phyloP scores from a whole-genome alignment of 2,888 invertebrate species.

The Oscheius onirici region DNA sequence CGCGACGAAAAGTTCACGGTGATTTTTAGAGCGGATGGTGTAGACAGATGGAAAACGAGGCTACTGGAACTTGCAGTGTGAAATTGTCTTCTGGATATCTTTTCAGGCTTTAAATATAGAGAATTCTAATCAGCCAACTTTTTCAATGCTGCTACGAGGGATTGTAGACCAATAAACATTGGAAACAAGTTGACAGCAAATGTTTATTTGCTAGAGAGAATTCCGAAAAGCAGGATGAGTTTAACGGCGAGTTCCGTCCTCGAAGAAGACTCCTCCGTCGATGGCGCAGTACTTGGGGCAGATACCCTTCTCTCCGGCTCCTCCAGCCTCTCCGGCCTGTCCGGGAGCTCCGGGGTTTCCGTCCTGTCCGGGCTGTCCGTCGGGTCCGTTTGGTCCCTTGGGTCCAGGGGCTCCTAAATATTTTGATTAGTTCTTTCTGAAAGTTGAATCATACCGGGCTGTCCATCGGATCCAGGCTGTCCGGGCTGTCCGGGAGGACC shows the following conservation, averaged over 20 bases:
- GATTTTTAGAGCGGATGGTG: slow-evolving; percentile 2
- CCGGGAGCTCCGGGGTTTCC: slow-evolving; percentile 35
- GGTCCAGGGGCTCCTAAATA: slow-evolving; percentile 56
- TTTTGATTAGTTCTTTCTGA: neutral
- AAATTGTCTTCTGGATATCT: neutral
- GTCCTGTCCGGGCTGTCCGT: slow-evolving; percentile 61
- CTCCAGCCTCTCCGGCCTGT: slow-evolving; percentile 29
- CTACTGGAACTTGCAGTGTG: neutral
- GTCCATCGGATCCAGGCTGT: slow-evolving; percentile 57
- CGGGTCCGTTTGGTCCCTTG: slow-evolving; percentile 64
- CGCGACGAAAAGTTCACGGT: neutral
- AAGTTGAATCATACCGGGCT: slow-evolving; percentile 34
- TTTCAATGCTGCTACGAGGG: neutral
- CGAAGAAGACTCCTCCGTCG: slow-evolving; percentile 69
- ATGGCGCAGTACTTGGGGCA: slow-evolving; percentile 45
- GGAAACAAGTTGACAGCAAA: neutral
- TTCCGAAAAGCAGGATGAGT: neutral
- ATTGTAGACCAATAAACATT: neutral
- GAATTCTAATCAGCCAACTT: neutral
- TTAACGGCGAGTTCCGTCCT: slow-evolving; percentile 69
- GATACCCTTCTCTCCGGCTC: slow-evolving; percentile 36
- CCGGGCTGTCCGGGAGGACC: slow-evolving; percentile 61
- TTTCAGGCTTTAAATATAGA: too few relatives aligned
- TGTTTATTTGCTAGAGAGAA: neutral
- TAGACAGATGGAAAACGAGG: neutral